Base-by-base conservation (phyloP, 2,888 invertebrate species). In the Phrixothrix hirtus region DNA sequence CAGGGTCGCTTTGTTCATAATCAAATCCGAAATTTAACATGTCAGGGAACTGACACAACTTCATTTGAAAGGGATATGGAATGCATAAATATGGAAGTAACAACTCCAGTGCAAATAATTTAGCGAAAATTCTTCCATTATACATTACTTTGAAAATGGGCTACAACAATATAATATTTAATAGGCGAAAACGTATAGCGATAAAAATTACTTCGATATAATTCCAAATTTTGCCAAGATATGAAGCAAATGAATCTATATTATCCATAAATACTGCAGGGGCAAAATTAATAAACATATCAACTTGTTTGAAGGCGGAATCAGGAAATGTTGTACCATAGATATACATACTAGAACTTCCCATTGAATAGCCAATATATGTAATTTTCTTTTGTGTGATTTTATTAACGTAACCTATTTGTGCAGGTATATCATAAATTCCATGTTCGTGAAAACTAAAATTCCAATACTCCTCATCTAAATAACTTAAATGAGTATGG, bases 291-390 rank as follows among this genome's bases (percentile, higher is more conserved):
- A 62, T 57, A 58, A 83, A 83, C 46, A 83, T 83, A 0, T 82
- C 81, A 55, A 79, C 77, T 27, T 88, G 76, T 39, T 84, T 79
- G 27, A 82, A 79, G 55, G 88, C 85, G 59, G 86, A 84, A 50
- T 85, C 80, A 0, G 85, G 83, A 61, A 81, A 78, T 11, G 81
- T 79, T 1, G 85, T 82, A 39, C 86, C 78, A 70, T 88, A 77
- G 1, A 84, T 84, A 64, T 84, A 85, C 56, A 85, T 80, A 45
- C 83, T 77, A 0, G 88, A 85, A 1, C 88, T 86, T 1, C 92
- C 93, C 83, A 93, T 90, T 0, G 91, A 92, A 73, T 92, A 92
- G 0, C 93, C 94, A 30, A 92, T 77, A 68, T 91, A 93, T 62
- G 82, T 81, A 15, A 86, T 57, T 26, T 47, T 38, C 52, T 60